Conservation (phyloP, 1,140 invertebrate genomes). For the Conopomorpha cramerella region DNA sequence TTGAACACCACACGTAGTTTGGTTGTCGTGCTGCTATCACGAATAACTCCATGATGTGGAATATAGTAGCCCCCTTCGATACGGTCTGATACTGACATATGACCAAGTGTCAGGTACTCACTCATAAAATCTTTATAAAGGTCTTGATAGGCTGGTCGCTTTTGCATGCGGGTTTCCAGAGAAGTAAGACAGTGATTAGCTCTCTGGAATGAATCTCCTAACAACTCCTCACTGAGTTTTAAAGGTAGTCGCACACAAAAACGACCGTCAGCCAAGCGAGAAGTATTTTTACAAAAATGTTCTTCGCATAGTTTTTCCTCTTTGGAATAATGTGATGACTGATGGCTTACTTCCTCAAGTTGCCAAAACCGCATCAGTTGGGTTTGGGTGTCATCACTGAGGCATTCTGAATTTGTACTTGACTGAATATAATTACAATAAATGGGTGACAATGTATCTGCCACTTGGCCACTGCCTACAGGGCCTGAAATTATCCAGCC, state of each 20-base stretch:
- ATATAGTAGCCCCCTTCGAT: not conserved
- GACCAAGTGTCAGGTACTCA: slow-evolving; percentile 7
- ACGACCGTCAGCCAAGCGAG: slow-evolving; percentile 6
- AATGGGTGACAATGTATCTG: not conserved
- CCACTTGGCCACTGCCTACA: slow-evolving; percentile 2
- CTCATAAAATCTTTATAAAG: slow-evolving; percentile 11
- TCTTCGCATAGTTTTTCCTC: slow-evolving; percentile 7
- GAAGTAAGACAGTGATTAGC: slow-evolving; percentile 10
- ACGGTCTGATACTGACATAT: slow-evolving; percentile 5
- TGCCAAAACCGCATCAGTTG: slow-evolving; percentile 2
- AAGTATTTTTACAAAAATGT: slow-evolving; percentile 9
- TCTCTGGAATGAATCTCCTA: slow-evolving; percentile 10
- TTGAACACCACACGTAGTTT: slow-evolving; percentile 5
- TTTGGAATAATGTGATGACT: not conserved
- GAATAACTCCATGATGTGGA: slow-evolving; percentile 3
- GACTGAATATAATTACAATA: slow-evolving; percentile 7
- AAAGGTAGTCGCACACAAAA: slow-evolving; percentile 11
- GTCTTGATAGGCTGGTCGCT: slow-evolving; percentile 3
- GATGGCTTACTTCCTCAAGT: slow-evolving; percentile 1
- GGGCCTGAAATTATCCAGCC: slow-evolving; percentile 12
- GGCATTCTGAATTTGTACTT: slow-evolving; percentile 1
- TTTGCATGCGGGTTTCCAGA: slow-evolving; percentile 8
- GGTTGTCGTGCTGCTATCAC: slow-evolving; percentile 1
- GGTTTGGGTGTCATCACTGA: slow-evolving; percentile 4
- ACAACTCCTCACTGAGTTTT: slow-evolving; percentile 4